Evolutionary conservation across 1,140 invertebrate genomes (phyloP).

Genomic region (Scylla paramamosain): DNA sequence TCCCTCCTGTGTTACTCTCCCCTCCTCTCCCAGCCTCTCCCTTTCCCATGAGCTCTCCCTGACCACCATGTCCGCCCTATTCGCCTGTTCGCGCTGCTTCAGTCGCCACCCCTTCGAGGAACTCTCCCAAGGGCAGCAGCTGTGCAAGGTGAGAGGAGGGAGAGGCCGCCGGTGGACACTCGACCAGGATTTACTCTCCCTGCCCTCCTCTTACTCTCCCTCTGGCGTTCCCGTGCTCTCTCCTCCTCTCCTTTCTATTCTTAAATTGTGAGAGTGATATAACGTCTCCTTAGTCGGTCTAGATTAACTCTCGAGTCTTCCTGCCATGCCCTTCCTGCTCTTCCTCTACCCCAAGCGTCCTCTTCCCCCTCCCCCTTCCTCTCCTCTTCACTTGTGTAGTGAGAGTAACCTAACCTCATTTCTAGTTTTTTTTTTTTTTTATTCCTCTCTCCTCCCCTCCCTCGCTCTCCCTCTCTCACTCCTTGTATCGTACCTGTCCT

Average conservation of each 20-base stretch:
- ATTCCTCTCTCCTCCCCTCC: neutral
- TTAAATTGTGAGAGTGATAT: neutral
- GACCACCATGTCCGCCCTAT: slow-evolving; percentile 83
- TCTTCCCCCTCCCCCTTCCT: neutral
- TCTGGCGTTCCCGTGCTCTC: neutral
- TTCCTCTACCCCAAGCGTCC: neutral
- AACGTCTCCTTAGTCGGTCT: neutral
- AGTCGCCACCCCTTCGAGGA: slow-evolving; percentile 97
- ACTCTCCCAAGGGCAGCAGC: slow-evolving; percentile 94
- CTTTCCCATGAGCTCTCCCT: too few species aligned
- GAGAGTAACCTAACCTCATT: too few species aligned
- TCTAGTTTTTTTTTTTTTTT: neutral
- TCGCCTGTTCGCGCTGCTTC: slow-evolving; percentile 97
- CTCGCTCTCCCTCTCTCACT: neutral
- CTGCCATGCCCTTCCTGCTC: neutral
- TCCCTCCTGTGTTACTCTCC: too few species aligned
- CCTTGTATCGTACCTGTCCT: neutral
- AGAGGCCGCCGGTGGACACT: too few species aligned
- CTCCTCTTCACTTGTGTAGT: neutral
- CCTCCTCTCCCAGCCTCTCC: too few species aligned
- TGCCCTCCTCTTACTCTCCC: neutral
- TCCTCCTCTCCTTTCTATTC: neutral
- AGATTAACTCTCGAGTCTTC: neutral
- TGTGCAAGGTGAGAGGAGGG: slow-evolving; percentile 91
- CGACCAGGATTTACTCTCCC: neutral